Conservation (phyloP, 2,888 invertebrate genomes). For the Eupithecia abbreviata region DNA sequence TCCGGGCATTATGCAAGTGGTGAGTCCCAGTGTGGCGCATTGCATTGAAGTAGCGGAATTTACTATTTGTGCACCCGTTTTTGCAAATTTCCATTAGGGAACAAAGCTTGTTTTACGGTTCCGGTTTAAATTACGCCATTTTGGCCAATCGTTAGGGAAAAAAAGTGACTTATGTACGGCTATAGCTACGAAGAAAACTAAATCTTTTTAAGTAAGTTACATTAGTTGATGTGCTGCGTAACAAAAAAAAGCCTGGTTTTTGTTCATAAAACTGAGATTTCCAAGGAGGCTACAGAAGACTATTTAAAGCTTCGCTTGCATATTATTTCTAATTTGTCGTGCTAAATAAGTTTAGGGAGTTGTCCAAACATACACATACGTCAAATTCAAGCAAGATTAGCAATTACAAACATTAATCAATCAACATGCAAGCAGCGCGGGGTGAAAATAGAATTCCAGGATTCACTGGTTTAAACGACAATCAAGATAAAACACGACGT, state of each 20-base stretch:
- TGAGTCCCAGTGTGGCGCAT: neutral
- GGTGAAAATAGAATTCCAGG: neutral
- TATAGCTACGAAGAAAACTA: neutral
- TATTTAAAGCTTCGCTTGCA: neutral
- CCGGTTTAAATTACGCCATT: neutral
- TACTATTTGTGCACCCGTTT: neutral
- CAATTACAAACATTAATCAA: neutral
- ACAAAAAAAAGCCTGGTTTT: neutral
- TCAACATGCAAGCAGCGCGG: neutral
- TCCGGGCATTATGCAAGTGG: conserved; percentile 2
- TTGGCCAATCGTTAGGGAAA: neutral
- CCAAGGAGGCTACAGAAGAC: neutral
- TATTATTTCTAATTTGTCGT: neutral
- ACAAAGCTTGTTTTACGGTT: neutral
- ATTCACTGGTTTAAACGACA: neutral
- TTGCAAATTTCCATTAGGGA: neutral
- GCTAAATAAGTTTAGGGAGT: neutral
- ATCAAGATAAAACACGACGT: neutral
- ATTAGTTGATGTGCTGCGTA: neutral
- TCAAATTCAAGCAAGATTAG: neutral
- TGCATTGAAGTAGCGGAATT: neutral
- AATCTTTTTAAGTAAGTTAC: neutral
- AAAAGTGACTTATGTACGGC: neutral
- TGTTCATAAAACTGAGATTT: neutral
- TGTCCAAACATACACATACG: neutral